Base-by-base conservation (phyloP, 2,797 vertebrate genomes). In the Margarornis squamiger region DNA sequence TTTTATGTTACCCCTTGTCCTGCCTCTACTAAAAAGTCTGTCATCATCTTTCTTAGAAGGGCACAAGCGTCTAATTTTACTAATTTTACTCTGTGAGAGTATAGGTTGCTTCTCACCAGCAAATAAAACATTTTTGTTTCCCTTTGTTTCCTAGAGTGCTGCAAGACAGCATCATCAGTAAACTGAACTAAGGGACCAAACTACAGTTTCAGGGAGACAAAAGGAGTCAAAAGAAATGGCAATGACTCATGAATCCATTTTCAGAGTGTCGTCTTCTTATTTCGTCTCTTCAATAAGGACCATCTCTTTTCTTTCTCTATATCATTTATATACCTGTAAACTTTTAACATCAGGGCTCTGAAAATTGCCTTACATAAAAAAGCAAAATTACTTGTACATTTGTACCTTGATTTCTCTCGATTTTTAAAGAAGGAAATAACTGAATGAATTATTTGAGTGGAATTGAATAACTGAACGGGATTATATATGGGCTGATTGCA, bases 401-500 rank as follows among this genome's bases (percentile, higher is more conserved):
- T 70, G 12, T 75, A 32, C 48, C 68, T 61, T 93, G 57, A 91
- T 92, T 94, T 92, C 23, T 70, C 10, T 57, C 22, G 39, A 3
- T 15, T 65, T 94, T 75, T 81, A 27, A 68, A 80, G 52, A 73
- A 71, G 38, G 26, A 90, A 59, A 45, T 68, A 83, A 59, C 36
- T 83, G 68, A 95, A 83, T 61, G 63, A 63, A 38, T 79, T 90
- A 82, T 90, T 46, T 46, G 21, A 46, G 22, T 45, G 10, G 19
- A 45, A 45, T 46, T 46, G 45, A 59, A 39, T 65, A 86, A 59
- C n/a, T 80, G 68, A 95, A 83, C 57, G 45, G 63, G 67, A 41
- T 76, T 90, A 85, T 88, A 94, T 93, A 58, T 38, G 10, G 29
- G 11, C 77, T 93, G 72, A 90, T 77, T 92, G 65, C 76, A 88